Evolutionary conservation across 2,797 vertebrate species (phyloP).

Genomic region (Eulemur coronatus): DNA sequence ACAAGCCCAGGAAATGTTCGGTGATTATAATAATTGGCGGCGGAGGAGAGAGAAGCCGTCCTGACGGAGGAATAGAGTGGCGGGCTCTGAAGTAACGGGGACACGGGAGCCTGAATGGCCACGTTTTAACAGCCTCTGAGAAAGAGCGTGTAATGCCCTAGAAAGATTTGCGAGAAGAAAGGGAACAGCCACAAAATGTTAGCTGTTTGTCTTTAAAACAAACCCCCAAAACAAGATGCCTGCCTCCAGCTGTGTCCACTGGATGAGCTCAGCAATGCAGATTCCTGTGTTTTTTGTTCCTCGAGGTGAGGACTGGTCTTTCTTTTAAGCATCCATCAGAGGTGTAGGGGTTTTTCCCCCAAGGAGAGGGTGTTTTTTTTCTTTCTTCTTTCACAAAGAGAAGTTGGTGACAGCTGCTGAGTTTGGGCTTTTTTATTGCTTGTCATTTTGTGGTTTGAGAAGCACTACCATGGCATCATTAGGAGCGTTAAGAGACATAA

Average conservation of each 20-base stretch:
- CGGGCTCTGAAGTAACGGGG: conserved; percentile 58
- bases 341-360: background rate
- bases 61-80: conserved; percentile 13
- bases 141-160: conserved; percentile 42
- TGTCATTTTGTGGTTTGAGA: background rate
- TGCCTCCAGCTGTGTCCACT: background rate
- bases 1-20: conserved; percentile 60
- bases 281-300: background rate
- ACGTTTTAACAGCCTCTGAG: conserved; percentile 46
- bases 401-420: background rate
- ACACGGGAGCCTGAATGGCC: conserved; percentile 42
- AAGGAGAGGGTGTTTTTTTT: background rate
- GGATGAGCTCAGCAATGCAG: background rate
- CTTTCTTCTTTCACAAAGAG: background rate
- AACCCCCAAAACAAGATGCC: background rate
- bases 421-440: background rate
- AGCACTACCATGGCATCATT: fast-evolving
- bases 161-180: conserved; percentile 55
- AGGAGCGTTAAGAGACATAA: background rate
- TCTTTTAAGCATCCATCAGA: conserved; percentile 36
- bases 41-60: conserved; percentile 60
- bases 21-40: conserved; percentile 67
- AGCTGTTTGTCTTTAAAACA: conserved; percentile 23
- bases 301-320: background rate
- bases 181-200: conserved; percentile 58